Evolutionary conservation across 2,113 vertebrate species (phyloP), one percentile per base, ranked within the genome.

Genomic region (Paradisaea rubra): DNA sequence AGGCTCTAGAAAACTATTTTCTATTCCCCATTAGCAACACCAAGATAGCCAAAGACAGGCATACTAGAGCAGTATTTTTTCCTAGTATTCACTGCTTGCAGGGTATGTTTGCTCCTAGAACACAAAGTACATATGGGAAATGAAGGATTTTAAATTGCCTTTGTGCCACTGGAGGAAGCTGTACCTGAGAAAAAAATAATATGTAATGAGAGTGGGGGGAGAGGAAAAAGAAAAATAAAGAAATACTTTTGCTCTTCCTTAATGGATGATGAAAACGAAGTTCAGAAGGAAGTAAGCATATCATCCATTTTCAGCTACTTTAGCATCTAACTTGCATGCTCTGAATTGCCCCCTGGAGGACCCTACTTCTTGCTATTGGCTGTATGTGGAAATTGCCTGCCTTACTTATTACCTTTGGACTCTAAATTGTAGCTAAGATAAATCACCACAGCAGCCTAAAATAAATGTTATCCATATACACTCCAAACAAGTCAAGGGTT

Each of bases 281-380:
- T 90, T 64, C 33, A 60, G 88, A 74, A 83, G 60, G 56, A 91
- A 80, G 68, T 37, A 89, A 82, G 68, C 22, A 73, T 41, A 83
- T 66, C 63, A 94, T 93, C 86, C 56, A 84, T 91, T 96, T 92
- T 84, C 83, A 92, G 73, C 69, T 89, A 57, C 86, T 94, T 91
- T 53, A 84, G 49, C 44, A 49, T 69, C 80, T 91, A 61, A 92
- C 86, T 92, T 95, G 53, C 71, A 50, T 80, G 47, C 39, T 93
- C 52, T 54, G 79, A 96, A 94, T 90, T 90, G 72, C 8, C 56
- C 95, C 64, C 72, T 42, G 20, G 82, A 96, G 91, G 64, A 94
- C 70, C 68, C 60, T 92, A 37, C 80, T 86, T 93, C 79, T 88
- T 86, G 47, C 93, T 82, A 86, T 63, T 66, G 80, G 64, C 60